A percentile compares a stretch with the other conserved stretches of the same genome.
Conservation (phyloP, 2,113 vertebrate species). For the Psilopsiagon aurifrons region DNA sequence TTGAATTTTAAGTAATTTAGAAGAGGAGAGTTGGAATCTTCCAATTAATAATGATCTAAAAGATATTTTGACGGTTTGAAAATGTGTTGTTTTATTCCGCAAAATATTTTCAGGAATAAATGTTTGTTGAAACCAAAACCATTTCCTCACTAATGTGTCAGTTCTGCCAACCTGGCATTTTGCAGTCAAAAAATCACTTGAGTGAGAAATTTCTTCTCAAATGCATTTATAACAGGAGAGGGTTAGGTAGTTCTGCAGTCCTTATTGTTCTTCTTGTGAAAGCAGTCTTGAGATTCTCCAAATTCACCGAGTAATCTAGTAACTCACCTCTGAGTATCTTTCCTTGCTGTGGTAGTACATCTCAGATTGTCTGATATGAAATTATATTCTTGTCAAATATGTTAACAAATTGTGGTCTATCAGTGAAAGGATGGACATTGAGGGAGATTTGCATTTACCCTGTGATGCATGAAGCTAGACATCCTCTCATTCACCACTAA, state of each 20-base stretch:
- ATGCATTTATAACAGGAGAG: not conserved
- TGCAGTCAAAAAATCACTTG: not conserved
- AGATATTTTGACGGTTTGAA: not conserved
- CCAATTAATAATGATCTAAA: not conserved
- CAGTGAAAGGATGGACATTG: not conserved
- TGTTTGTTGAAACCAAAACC: not conserved
- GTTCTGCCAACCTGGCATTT: not conserved
- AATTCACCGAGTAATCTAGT: not conserved
- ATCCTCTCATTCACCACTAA: not conserved
- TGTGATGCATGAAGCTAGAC: not conserved
- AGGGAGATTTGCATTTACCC: not conserved
- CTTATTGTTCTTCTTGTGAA: not conserved
- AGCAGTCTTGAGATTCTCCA: not conserved
- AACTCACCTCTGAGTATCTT: not conserved
- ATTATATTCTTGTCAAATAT: not conserved
- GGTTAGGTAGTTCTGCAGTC: not conserved
- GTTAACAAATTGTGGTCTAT: not conserved
- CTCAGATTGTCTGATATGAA: not conserved
- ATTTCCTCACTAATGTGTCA: not conserved
- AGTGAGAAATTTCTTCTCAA: not conserved
- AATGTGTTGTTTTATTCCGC: not conserved
- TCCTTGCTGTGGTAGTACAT: not conserved
- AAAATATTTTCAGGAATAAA: not conserved
- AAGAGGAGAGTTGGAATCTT: not conserved
- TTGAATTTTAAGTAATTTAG: not conserved